Percentiles rank a stretch among this genome's conserved stretches.
Conservation (phyloP, 2,888 invertebrate species). For the Cremastobaeus sp. region DNA sequence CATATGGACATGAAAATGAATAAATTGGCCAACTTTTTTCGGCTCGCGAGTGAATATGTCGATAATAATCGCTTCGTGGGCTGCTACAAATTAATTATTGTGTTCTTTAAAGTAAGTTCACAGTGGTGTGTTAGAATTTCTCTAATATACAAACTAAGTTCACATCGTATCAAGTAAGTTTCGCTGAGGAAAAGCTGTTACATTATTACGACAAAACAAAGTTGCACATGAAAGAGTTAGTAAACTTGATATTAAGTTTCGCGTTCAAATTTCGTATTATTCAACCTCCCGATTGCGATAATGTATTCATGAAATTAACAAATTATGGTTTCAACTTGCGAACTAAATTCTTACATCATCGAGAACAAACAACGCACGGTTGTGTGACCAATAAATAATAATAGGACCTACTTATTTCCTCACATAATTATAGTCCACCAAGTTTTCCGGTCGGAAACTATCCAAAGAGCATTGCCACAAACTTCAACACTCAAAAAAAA, state of each 20-base stretch:
- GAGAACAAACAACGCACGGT: slow-evolving; percentile 21
- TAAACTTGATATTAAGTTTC: slow-evolving; percentile 58
- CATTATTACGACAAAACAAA: slow-evolving; percentile 59
- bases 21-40: too few species aligned
- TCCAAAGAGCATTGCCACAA: too few species aligned
- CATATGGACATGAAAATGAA: too few species aligned
- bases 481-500: too few species aligned
- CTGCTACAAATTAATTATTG: slow-evolving; percentile 41
- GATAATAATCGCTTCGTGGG: slow-evolving; percentile 25
- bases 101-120: slow-evolving; percentile 42
- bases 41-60: background rate
- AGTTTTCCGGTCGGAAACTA: too few species aligned
- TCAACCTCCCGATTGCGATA: slow-evolving; percentile 44
- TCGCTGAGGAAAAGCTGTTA: slow-evolving; percentile 56
- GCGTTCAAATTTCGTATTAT: slow-evolving; percentile 54
- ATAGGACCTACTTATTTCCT: slow-evolving; percentile 3
- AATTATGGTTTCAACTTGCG: slow-evolving; percentile 38
- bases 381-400: slow-evolving; percentile 2
- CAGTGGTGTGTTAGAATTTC: slow-evolving; percentile 44
- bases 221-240: slow-evolving; percentile 56
- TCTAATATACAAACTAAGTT: slow-evolving; percentile 55
- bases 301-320: slow-evolving; percentile 55
- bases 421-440: background rate
- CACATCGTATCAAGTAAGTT: slow-evolving; percentile 54
- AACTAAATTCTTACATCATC: slow-evolving; percentile 32